A percentile compares a stretch with the other conserved stretches of the same genome.
These are phyloP conservation scores for Calycopis cecrops DNA, from an alignment of 1,140 invertebrate genomes.

Conservation along the genomic window DNA sequence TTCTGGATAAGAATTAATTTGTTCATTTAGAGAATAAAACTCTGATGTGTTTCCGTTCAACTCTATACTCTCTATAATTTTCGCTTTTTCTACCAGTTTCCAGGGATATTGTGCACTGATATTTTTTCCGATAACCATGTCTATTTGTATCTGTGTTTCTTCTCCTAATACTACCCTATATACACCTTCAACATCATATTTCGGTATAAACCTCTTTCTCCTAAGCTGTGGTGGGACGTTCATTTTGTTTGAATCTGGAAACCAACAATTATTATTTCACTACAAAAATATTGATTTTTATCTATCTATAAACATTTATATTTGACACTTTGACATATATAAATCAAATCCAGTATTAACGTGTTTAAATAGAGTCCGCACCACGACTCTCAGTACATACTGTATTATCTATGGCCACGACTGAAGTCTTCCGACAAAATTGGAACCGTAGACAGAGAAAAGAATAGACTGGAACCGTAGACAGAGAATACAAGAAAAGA, in stretches of 20 bases:
- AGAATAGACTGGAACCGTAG: too few species aligned
- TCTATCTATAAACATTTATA: too few species aligned
- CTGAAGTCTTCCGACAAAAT: too few species aligned
- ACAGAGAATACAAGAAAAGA: too few species aligned
- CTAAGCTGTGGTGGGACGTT: slow-evolving; percentile 37
- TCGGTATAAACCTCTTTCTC: slow-evolving; percentile 60
- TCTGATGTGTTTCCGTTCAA: slow-evolving; percentile 73
- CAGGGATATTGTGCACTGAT: slow-evolving; percentile 85
- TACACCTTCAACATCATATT: slow-evolving; percentile 68
- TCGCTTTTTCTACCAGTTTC: slow-evolving; percentile 78
- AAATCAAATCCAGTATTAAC: too few species aligned
- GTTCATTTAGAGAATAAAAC: slow-evolving; percentile 73
- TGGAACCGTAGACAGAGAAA: too few species aligned
- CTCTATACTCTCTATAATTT: slow-evolving; percentile 77
- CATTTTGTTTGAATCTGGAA: background rate
- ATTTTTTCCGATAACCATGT: slow-evolving; percentile 72
- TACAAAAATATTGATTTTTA: too few species aligned
- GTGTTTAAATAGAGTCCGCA: too few species aligned
- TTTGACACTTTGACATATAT: too few species aligned
- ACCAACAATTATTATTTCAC: too few species aligned
- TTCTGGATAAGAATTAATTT: slow-evolving; percentile 73
- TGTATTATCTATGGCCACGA: too few species aligned
- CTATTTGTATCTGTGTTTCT: slow-evolving; percentile 68
- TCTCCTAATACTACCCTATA: slow-evolving; percentile 51
- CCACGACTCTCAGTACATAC: too few species aligned